Percentiles rank a stretch among this genome's conserved stretches.
These are phyloP conservation scores for Himalopsyche anomala DNA, from an alignment of 2,888 invertebrate genomes.

Conservation along the genomic window DNA sequence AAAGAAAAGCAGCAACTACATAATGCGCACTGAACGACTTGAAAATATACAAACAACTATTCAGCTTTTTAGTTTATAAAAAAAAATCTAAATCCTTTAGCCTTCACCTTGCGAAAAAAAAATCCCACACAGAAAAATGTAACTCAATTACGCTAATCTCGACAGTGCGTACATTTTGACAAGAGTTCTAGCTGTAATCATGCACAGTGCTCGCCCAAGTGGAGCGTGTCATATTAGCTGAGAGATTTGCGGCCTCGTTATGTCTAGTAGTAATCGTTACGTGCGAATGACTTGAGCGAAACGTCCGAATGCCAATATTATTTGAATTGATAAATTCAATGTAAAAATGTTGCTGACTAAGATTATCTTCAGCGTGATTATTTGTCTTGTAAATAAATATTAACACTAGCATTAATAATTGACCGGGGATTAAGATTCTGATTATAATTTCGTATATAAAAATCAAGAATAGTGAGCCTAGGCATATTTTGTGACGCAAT, in stretches of 20 bases:
- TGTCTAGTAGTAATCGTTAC: neutral
- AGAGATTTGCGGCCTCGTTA: slow-evolving; percentile 5
- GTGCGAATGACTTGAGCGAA: neutral
- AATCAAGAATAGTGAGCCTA: no score
- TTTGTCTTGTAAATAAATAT: no score
- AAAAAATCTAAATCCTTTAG: neutral
- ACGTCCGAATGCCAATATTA: neutral
- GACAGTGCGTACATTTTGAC: slow-evolving; percentile 1
- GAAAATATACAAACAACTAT: no score
- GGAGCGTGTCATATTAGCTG: neutral
- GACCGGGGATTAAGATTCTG: no score
- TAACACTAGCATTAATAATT: no score
- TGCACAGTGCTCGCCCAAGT: slow-evolving; percentile 2
- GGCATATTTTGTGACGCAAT: no score
- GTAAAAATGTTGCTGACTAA: no score
- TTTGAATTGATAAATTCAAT: neutral
- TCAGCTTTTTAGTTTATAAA: no score
- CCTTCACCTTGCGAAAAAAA: neutral
- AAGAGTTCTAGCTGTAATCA: neutral
- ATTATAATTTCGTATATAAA: no score
- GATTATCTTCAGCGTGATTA: no score
- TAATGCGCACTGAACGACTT: no score
- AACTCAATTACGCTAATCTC: slow-evolving; percentile 1
- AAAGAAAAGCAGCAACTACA: no score
- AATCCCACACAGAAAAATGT: neutral